Percentiles rank a stretch among this genome's conserved stretches.
Conservation (phyloP, 2,797 vertebrate species). For the Pogonophryne albipinna region DNA sequence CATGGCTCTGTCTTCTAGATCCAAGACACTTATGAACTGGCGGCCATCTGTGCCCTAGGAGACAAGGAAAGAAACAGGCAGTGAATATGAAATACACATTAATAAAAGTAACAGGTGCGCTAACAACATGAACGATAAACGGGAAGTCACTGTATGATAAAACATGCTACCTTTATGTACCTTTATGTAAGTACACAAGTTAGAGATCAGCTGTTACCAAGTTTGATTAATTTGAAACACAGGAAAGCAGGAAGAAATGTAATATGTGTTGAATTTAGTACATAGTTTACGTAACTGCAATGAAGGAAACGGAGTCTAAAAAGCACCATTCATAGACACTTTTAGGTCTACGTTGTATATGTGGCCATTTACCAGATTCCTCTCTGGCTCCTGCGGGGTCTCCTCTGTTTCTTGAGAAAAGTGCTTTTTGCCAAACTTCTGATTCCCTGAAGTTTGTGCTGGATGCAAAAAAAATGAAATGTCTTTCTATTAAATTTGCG, state of each 20-base stretch:
- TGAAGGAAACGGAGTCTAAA: not conserved
- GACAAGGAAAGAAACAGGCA: slow-evolving; percentile 1
- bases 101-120: not conserved
- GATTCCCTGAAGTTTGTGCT: slow-evolving; percentile 75
- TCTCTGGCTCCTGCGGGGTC: slow-evolving; percentile 24
- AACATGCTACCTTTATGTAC: not conserved
- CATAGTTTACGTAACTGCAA: not conserved
- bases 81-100: not conserved
- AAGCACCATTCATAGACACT: not conserved
- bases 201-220: not conserved
- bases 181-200: not conserved
- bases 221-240: no score
- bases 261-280: not conserved
- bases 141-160: not conserved
- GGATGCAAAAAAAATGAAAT: slow-evolving; percentile 36
- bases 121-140: not conserved
- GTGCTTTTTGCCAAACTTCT: slow-evolving; percentile 55
- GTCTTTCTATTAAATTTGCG: not conserved
- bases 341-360: not conserved
- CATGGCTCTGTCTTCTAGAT: slow-evolving; percentile 84
- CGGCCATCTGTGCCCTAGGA: slow-evolving; percentile 68
- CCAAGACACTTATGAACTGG: slow-evolving; percentile 87
- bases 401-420: slow-evolving; percentile 44
- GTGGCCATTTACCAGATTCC: slow-evolving; percentile 58
- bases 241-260: not conserved